Evolutionary conservation across 53 echinoderm and acorn worm genomes (phyloP).

Genomic region (Pentamera pediparva): DNA sequence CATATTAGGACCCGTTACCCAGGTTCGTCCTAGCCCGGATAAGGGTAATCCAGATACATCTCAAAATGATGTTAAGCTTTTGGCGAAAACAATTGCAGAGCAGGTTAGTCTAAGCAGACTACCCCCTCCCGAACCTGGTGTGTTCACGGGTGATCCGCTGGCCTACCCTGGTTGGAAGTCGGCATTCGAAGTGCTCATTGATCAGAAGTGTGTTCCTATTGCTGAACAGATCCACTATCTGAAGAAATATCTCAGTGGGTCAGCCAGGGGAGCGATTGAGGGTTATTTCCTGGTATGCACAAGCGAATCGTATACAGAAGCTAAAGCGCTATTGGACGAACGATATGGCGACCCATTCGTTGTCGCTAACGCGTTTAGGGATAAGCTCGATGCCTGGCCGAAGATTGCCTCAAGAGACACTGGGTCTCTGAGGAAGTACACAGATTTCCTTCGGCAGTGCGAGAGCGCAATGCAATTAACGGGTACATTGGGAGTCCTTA

Average conservation of each 20-base stretch:
- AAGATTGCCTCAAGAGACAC: slow-evolving; percentile 22
- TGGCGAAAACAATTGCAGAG: slow-evolving; percentile 1
- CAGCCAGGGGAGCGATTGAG: slow-evolving; percentile 42
- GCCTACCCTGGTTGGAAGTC: slow-evolving; percentile 37
- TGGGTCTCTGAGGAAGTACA: slow-evolving; percentile 15
- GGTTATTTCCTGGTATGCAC: slow-evolving; percentile 45
- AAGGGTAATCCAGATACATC: neutral
- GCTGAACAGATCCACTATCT: slow-evolving; percentile 45
- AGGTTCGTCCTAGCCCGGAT: too few species aligned
- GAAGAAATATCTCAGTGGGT: slow-evolving; percentile 50
- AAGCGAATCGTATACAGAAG: slow-evolving; percentile 13
- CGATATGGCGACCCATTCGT: slow-evolving; percentile 32
- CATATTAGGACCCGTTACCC: too few species aligned
- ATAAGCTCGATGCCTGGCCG: slow-evolving; percentile 29
- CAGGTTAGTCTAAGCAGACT: slow-evolving; percentile 23
- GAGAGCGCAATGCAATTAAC: slow-evolving; percentile 19
- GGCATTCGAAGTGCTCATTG: slow-evolving; percentile 49
- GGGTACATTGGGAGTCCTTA: slow-evolving; percentile 36
- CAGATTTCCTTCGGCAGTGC: slow-evolving; percentile 41
- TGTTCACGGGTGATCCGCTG: slow-evolving; percentile 47
- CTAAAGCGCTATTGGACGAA: slow-evolving; percentile 3
- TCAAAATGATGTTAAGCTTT: neutral
- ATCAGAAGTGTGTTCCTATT: slow-evolving; percentile 25
- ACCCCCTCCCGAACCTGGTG: slow-evolving; percentile 50
- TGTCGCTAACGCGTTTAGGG: slow-evolving; percentile 30